These are phyloP conservation scores for Coregonus suidteri DNA, from an alignment of 2,797 vertebrate species.

Conservation along the genomic window DNA sequence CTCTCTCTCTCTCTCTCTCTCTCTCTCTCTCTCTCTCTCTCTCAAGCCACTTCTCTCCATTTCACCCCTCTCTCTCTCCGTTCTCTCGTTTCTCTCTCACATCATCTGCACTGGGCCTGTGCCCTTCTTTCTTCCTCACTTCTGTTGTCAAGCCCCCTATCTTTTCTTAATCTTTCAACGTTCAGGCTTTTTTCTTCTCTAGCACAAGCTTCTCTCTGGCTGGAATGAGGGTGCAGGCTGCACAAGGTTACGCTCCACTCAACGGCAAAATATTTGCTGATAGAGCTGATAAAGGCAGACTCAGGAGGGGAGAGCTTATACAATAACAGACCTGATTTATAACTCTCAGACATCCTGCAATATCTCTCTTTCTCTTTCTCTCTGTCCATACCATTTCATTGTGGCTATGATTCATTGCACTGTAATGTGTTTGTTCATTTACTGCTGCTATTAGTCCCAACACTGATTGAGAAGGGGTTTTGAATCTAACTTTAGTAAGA, in stretches of 20 bases:
- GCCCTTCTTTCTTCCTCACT: not conserved
- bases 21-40: not conserved
- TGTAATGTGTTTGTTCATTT: constrained; percentile 45
- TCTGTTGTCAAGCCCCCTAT: not conserved
- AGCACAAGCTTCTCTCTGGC: constrained; percentile 11
- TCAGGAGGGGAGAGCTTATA: constrained; percentile 43
- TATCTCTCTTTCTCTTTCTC: constrained; percentile 46
- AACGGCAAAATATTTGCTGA: constrained; percentile 62
- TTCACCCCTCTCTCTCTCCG: constrained; percentile 30
- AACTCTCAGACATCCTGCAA: constrained; percentile 48
- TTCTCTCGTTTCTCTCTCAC: constrained; percentile 30
- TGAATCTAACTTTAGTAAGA: not conserved
- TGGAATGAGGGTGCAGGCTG: constrained; percentile 15
- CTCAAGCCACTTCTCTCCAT: not conserved
- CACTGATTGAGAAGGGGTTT: constrained; percentile 20
- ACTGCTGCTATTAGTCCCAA: constrained; percentile 29
- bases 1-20: too few species aligned
- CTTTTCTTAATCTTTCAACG: constrained; percentile 2
- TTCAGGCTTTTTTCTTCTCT: not conserved
- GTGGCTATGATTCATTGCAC: constrained; percentile 55
- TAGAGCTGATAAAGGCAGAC: constrained; percentile 55
- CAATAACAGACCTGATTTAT: constrained; percentile 64
- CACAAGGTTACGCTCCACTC: constrained; percentile 32
- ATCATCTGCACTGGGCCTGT: constrained; percentile 13
- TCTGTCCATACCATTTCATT: constrained; percentile 40